Conservation (phyloP, 2,797 vertebrate species). For the Gallinago nigripennis region DNA sequence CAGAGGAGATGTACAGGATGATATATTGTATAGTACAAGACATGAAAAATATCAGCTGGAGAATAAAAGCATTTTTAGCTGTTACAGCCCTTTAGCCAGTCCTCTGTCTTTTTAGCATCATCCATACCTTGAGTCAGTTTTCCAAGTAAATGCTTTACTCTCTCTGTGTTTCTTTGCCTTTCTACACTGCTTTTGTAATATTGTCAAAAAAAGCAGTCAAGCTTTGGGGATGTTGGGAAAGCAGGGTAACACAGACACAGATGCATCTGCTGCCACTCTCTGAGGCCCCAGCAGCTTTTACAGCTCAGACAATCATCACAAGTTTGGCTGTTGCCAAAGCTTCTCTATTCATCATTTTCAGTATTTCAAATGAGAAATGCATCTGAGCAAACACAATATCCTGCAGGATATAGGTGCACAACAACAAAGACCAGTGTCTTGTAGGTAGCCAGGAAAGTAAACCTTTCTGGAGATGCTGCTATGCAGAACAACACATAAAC, state of each 20-base stretch:
- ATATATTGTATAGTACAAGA: neutral
- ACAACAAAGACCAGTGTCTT: neutral
- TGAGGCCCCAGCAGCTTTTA: conserved; percentile 24
- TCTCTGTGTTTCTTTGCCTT: neutral
- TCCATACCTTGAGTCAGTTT: neutral
- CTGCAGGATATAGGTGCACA: neutral
- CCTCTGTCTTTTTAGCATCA: neutral
- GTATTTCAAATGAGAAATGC: neutral
- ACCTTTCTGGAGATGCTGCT: neutral
- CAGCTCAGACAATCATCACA: conserved; percentile 31
- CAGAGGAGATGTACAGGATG: neutral
- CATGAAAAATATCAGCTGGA: neutral
- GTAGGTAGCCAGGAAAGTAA: neutral
- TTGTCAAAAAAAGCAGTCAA: conserved; percentile 27
- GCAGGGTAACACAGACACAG: conserved; percentile 11
- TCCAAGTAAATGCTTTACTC: neutral
- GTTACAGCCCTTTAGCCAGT: neutral
- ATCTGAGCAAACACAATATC: neutral
- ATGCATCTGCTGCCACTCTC: conserved; percentile 16
- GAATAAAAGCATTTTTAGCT: neutral
- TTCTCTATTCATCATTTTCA: neutral
- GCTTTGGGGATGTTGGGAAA: conserved; percentile 18
- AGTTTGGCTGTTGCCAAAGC: neutral
- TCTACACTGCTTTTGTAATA: neutral
- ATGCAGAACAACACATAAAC: neutral